Base-by-base conservation (phyloP, 2,797 vertebrate genomes). In the Cyclopterus lumpus region DNA sequence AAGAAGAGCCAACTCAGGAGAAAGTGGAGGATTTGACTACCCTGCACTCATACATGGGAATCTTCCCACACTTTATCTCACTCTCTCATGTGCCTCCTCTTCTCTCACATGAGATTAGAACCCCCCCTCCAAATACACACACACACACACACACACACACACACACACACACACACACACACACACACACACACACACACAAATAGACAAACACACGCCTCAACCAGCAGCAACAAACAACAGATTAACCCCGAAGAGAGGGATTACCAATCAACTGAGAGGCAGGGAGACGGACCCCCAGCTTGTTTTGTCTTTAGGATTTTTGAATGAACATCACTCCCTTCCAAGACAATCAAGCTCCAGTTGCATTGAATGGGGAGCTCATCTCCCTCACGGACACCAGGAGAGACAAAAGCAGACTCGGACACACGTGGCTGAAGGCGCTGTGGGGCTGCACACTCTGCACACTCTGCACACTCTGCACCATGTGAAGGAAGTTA, bases 261-360 rank as follows among this genome's bases (percentile, higher is more conserved):
- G 89, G 90, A 93, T 92, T 93, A 91, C 70, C 82, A 90, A 90
- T 91, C 82, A 87, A 89, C 77, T 83, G 73, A 87, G 87, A 79
- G 73, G 70, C 83, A 75, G 67, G 40, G 67, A 86, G 85, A 90
- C 76, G 67, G 86, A 86, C 82, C 86, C 88, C 82, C 79, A 75
- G 76, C 80, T 85, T 86, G 86, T 89, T 91, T 88, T 91, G 74
- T 92, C 84, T 91, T 87, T 78, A 73, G 68, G 46, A 66, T 28
- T 78, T 82, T 63, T 88, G 73, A 91, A 91, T 73, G 73, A 86
- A 85, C 88, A 85, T 80, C 82, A 71, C 79, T 86, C 75, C 81
- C 22, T n/a, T 77, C 80, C 54, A 42, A 86, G 75, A 87, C 83
- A 88, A 88, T 86, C 67, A 70, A 84, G 66, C 61, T 84, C 77